Base-by-base conservation (phyloP, 2,113 vertebrate species). In the Microcebus jonahi region DNA sequence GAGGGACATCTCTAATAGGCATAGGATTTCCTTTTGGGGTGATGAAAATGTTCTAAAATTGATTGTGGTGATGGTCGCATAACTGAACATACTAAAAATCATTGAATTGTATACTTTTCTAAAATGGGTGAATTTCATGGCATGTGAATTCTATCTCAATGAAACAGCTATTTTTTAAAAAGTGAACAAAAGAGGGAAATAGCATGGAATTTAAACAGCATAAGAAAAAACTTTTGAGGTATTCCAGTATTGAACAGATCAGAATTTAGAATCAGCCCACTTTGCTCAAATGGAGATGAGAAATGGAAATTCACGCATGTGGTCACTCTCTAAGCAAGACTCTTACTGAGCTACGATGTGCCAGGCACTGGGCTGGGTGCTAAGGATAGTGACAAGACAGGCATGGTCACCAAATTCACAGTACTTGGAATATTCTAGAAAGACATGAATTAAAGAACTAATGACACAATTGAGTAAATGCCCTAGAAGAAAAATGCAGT, bases 11-110 rank as follows among this genome's bases (percentile, higher is more conserved):
- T 71, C 1, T 83, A 83, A 94, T 79, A 20, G 42, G 48, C 34
- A 70, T 25, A 42, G 36, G 11, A 7, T 94, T 97, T 95, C 84
- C 29, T 79, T 95, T 68, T 42, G 23, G 45, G 29, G 42, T 55
- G 48, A 67, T 80, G 23, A 79, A 91, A 90, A 59, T 59, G 34
- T 91, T 94, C 77, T 94, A 94, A 91, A 80, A 81, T 94, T 80
- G 9, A 77, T 86, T 85, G 14, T 71, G 45, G 67, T 86, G 55
- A 50, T 81, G 50, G 63, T 50, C 91, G 34, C 8, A 42, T 71
- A 86, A 90, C 45, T 89, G 42, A 77, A 76, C 77, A 82, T 55
- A 59, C 10, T 31, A 86, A 96, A 92, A 94, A 63, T n/a, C 63
- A 88, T 3, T 65, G 45, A 59, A 77, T 53, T 73, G 12, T 36